Conservation (phyloP, 2,888 invertebrate genomes). For the Phania funesta region DNA sequence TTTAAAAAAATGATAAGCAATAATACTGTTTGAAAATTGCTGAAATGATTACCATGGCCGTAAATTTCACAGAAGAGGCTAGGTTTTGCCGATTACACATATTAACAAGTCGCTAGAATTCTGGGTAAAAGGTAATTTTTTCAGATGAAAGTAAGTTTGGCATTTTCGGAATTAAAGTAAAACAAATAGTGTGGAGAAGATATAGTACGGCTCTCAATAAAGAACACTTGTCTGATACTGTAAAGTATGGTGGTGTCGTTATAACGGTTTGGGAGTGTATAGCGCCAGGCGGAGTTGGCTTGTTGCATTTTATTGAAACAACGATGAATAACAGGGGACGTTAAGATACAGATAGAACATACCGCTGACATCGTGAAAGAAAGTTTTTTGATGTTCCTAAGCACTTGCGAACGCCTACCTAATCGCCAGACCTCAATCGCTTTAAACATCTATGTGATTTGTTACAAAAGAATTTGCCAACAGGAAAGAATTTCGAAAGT, state of each 20-base stretch:
- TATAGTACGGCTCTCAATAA: neutral
- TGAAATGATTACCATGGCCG: neutral
- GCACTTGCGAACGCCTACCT: too few relatives aligned
- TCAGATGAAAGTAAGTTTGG: constrained; percentile 7
- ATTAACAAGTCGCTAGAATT: neutral
- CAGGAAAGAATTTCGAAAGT: too few relatives aligned
- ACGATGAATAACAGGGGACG: too few relatives aligned
- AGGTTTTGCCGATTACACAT: neutral
- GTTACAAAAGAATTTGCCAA: too few relatives aligned
- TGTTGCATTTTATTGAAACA: neutral
- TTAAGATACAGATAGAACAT: too few relatives aligned
- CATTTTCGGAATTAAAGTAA: neutral
- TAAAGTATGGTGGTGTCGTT: neutral
- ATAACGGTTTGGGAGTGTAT: neutral
- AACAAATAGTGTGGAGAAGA: neutral
- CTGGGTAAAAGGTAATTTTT: constrained; percentile 6
- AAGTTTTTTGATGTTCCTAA: too few relatives aligned
- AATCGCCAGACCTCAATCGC: too few relatives aligned
- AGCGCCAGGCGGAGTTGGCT: neutral
- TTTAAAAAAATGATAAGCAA: neutral
- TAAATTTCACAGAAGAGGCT: neutral
- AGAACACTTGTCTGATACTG: neutral
- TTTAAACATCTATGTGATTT: too few relatives aligned
- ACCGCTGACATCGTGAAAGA: too few relatives aligned
- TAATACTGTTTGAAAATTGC: neutral